Evolutionary conservation across 2,113 vertebrate species (phyloP), one percentile per base, ranked within the genome.

Genomic region (Lamprotornis superbus): DNA sequence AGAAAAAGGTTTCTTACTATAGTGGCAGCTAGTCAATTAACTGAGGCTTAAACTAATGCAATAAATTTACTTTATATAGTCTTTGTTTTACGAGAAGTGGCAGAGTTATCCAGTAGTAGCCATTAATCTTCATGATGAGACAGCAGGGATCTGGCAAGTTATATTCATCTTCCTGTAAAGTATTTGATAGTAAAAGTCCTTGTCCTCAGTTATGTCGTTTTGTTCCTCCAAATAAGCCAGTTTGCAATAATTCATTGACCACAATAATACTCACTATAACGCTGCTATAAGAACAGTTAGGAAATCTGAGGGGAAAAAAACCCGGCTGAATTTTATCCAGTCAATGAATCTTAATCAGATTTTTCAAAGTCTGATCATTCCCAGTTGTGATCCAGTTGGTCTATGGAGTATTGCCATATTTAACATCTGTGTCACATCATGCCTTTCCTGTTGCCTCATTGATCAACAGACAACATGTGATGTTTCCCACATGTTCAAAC

Each of bases 401-500:
- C 90, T 88, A 53, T 94, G 97, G 95, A 94, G 85, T 65, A 47
- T 52, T 95, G 94, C 97, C 95, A 84, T 47, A 79, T 94, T 96
- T 80, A 81, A 93, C 97, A 97, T 97, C 97, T 98, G 97, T 95
- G 97, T 97, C 90, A 87, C 92, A 98, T 98, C 96, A 95, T 31
- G 88, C 65, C 95, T 94, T 96, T 94, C 96, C 94, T 96, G 96
- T 98, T 97, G 94, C 97, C 96, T 97, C 98, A 97, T 63, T 80
- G 93, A 93, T 92, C 95, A 92, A 92, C 94, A 95, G 95, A 95
- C 91, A 87, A 92, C 68, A 90, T 94, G 60, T 89, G 96, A 97
- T 97, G 96, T 95, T 96, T 97, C 94, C 97, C 97, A 98, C 96
- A 97, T 97, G 97, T 94, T 94, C 77, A 79, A 73, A 93, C 83